Percentiles rank a stretch among this genome's conserved stretches.
Conservation (phyloP, 1,140 invertebrate genomes). For the Lanistes nyassanus region DNA sequence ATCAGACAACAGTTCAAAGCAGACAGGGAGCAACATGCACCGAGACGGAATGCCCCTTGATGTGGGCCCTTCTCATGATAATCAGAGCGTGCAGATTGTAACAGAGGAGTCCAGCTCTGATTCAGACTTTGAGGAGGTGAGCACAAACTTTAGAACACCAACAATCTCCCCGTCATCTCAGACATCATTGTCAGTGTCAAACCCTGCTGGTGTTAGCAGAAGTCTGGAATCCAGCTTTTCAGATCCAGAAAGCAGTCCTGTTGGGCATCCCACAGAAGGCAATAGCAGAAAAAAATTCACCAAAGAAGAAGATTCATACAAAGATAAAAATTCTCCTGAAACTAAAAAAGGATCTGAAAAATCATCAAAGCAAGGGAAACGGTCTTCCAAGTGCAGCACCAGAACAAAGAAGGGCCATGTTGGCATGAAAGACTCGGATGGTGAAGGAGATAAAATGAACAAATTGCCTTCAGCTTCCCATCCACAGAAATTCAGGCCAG, state of each 20-base stretch:
- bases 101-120: constrained; percentile 16
- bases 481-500: not conserved
- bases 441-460: not conserved
- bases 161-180: not conserved
- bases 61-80: no score
- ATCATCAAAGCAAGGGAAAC: not conserved
- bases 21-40: no score
- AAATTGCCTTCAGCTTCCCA: not conserved
- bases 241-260: not conserved
- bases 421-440: not conserved
- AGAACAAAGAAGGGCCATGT: not conserved
- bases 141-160: constrained; percentile 12
- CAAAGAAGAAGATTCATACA: not conserved
- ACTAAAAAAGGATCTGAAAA: not conserved
- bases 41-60: no score
- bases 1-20: no score
- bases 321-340: not conserved
- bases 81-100: not conserved
- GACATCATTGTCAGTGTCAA: no score
- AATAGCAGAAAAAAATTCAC: not conserved
- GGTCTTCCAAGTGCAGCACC: not conserved
- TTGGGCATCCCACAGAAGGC: not conserved
- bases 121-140: constrained; percentile 23
- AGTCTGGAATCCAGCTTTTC: constrained; percentile 20
- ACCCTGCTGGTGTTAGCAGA: constrained; percentile 2